Conservation (phyloP, 2,797 vertebrate genomes). For the Pipistrellus kuhlii region DNA sequence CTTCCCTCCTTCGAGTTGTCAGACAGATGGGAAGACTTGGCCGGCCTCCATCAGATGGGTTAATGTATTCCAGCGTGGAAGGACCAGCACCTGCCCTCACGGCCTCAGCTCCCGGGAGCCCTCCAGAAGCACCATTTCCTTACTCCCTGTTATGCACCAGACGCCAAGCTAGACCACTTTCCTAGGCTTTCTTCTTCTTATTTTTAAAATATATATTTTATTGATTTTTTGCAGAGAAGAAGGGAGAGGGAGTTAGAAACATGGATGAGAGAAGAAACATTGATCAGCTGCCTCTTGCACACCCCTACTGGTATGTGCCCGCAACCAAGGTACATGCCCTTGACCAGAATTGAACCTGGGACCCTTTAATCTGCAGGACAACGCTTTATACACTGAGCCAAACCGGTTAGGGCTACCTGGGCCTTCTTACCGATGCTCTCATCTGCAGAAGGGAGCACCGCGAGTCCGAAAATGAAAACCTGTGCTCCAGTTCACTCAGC, state of each 20-base stretch:
- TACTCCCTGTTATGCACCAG: neutral
- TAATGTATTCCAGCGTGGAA: neutral
- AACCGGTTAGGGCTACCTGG: too few species aligned
- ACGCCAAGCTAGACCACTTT: neutral
- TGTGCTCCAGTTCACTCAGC: neutral
- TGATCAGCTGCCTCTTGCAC: too few species aligned
- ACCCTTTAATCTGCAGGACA: too few species aligned
- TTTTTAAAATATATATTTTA: too few species aligned
- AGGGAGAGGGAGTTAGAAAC: too few species aligned
- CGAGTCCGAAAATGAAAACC: neutral
- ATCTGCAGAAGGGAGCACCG: neutral
- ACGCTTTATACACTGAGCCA: too few species aligned
- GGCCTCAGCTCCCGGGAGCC: neutral
- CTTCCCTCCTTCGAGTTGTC: conserved; percentile 19
- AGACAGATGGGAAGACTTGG: neutral
- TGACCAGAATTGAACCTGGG: too few species aligned
- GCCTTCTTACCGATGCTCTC: neutral
- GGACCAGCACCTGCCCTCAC: neutral
- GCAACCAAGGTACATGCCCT: too few species aligned
- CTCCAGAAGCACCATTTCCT: neutral
- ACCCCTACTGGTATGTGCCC: too few species aligned
- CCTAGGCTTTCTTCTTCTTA: too few species aligned
- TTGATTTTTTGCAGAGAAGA: too few species aligned
- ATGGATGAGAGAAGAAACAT: too few species aligned
- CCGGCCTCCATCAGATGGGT: neutral